Percentiles rank a stretch among this genome's conserved stretches.
Evolutionary conservation across 1,140 invertebrate genomes (phyloP).

Genomic region (Scylla paramamosain): DNA sequence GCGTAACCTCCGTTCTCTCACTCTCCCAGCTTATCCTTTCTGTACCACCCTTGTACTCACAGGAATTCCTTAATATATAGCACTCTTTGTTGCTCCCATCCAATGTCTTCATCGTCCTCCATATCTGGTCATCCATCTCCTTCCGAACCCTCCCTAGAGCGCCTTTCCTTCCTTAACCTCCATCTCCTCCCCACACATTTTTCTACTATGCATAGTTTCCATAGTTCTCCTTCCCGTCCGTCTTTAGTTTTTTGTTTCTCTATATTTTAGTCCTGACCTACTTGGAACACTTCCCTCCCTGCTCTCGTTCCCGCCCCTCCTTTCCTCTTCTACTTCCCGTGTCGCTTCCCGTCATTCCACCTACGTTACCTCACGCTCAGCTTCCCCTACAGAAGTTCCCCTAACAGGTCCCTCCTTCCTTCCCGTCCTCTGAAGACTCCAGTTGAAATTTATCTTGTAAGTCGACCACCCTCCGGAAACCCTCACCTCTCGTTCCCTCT

Average conservation of each 20-base stretch:
- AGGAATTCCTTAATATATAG: too few relatives aligned
- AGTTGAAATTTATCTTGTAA: too few relatives aligned
- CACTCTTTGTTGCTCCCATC: neutral
- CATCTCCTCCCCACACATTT: neutral
- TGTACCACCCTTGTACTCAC: too few relatives aligned
- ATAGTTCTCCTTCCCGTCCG: too few relatives aligned
- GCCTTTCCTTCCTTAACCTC: neutral
- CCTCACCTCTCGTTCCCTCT: neutral
- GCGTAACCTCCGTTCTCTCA: neutral
- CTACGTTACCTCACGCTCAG: neutral
- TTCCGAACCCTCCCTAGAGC: neutral
- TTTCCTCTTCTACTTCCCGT: conserved; percentile 5
- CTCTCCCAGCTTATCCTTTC: too few relatives aligned
- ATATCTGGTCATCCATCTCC: neutral
- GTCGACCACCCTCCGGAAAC: too few relatives aligned
- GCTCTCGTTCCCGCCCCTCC: neutral
- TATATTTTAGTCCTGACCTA: neutral
- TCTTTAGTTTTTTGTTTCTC: neutral
- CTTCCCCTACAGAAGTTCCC: neutral
- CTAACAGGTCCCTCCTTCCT: neutral
- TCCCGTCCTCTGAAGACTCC: neutral
- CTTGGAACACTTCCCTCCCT: neutral
- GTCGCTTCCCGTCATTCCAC: neutral
- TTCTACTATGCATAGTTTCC: neutral
- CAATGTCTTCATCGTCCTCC: neutral